phyloP scores from a whole-genome alignment of 1,140 invertebrate species.

The Papilio xuthus region DNA sequence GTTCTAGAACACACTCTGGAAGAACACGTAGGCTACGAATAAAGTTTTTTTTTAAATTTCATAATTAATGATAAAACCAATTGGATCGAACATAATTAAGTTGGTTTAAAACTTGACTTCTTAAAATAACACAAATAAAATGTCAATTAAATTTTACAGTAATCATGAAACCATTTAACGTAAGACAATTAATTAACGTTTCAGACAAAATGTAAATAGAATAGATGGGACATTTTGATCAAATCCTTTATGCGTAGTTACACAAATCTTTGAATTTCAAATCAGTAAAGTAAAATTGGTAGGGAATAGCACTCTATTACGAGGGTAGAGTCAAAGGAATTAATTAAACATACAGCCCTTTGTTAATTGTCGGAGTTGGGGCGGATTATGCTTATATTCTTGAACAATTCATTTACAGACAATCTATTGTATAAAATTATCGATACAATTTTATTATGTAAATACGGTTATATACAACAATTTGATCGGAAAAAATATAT shows the following conservation, averaged over 20 bases:
- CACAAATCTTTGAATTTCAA: conserved; percentile 27
- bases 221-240: conserved; percentile 22
- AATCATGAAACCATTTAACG: neutral
- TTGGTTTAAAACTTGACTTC: too few species aligned
- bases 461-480: neutral
- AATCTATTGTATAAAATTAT: conserved; percentile 2
- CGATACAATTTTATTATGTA: neutral
- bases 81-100: too few species aligned
- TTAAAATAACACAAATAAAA: too few species aligned
- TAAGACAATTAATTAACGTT: neutral
- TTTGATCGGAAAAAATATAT: neutral
- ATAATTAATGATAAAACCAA: too few species aligned
- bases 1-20: too few species aligned
- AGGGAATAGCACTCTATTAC: conserved; percentile 10
- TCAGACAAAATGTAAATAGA: neutral
- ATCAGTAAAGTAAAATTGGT: conserved; percentile 21
- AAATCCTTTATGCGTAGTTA: conserved; percentile 16
- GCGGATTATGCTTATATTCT: conserved; percentile 13
- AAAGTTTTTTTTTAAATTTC: too few species aligned
- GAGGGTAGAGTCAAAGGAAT: conserved; percentile 14
- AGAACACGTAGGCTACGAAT: too few species aligned
- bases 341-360: conserved; percentile 25
- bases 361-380: conserved; percentile 7
- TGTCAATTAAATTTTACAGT: neutral
- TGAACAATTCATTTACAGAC: neutral